phyloP scores from a whole-genome alignment of 2,888 invertebrate species.

The Onthophagus sagittarius region DNA sequence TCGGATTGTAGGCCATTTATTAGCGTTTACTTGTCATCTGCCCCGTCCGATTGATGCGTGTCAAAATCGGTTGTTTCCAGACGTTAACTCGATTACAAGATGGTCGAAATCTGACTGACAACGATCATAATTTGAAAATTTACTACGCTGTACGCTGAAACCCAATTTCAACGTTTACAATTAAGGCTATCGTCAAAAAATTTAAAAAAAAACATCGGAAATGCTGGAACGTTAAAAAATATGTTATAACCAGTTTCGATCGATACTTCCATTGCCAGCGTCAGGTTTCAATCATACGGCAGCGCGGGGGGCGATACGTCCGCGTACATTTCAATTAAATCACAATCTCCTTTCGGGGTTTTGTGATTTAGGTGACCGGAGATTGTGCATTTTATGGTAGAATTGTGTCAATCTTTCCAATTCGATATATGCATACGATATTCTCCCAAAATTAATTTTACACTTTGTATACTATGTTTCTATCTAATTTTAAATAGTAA shows the following conservation, averaged over 20 bases:
- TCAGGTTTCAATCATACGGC: conserved; percentile 7
- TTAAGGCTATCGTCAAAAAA: conserved; percentile 8
- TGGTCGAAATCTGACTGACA: conserved; percentile 5
- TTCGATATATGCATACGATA: not conserved
- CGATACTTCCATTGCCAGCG: conserved; percentile 8
- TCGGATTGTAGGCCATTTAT: not conserved
- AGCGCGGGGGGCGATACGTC: conserved; percentile 1
- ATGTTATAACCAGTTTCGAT: conserved; percentile 8
- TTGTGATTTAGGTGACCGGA: not conserved
- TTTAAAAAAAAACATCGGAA: not conserved
- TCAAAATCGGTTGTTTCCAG: conserved; percentile 27
- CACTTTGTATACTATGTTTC: too few relatives aligned
- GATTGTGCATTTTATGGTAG: not conserved
- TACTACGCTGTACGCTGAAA: not conserved
- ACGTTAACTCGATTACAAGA: conserved; percentile 25
- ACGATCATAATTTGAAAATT: not conserved
- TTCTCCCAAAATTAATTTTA: not conserved
- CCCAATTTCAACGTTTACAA: not conserved
- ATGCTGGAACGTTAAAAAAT: conserved; percentile 9
- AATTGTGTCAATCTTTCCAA: not conserved
- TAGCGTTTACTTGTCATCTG: not conserved
- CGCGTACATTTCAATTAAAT: conserved; percentile 8
- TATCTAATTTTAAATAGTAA: too few relatives aligned
- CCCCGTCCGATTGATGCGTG: conserved; percentile 19
- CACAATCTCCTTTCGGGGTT: conserved; percentile 7